Percentiles rank a stretch among this genome's conserved stretches.
Conservation (phyloP, 2,113 vertebrate species). For the Leptobrachium ailaonicum region DNA sequence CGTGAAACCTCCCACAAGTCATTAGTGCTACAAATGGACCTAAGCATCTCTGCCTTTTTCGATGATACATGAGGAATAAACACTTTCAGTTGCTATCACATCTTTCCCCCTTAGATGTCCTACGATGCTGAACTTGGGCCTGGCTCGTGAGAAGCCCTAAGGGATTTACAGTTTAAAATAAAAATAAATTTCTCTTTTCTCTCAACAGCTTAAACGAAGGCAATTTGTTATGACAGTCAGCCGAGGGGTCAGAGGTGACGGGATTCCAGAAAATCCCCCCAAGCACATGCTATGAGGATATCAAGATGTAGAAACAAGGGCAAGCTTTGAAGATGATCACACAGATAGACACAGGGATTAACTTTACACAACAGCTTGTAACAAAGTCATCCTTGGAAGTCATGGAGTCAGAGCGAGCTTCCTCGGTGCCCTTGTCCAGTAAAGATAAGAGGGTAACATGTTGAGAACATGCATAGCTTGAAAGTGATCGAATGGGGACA, state of each 20-base stretch:
- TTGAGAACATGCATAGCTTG: too few relatives aligned
- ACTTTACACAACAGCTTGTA: conserved; percentile 30
- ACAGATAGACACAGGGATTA: conserved; percentile 31
- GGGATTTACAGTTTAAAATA: conserved; percentile 22
- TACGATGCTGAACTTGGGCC: background rate
- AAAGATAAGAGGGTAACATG: too few relatives aligned
- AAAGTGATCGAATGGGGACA: too few relatives aligned
- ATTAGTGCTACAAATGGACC: too few relatives aligned
- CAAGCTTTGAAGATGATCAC: conserved; percentile 19
- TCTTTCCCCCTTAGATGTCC: background rate
- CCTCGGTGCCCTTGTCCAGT: too few relatives aligned
- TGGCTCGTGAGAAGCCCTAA: conserved; percentile 18
- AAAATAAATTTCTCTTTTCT: conserved; percentile 12
- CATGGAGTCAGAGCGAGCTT: background rate
- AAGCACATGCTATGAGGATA: conserved; percentile 30
- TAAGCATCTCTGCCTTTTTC: too few relatives aligned
- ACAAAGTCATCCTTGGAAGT: conserved; percentile 33
- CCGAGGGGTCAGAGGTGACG: conserved; percentile 26
- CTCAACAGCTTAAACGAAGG: conserved; percentile 1
- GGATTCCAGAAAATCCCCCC: conserved; percentile 30
- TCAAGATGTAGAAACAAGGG: conserved; percentile 33
- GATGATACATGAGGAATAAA: background rate
- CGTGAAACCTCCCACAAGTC: too few relatives aligned
- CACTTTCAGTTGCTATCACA: background rate
- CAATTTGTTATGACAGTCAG: conserved; percentile 46